These are phyloP conservation scores for Chloroclystis v-ata DNA, from an alignment of 2,888 invertebrate genomes.

Conservation along the genomic window DNA sequence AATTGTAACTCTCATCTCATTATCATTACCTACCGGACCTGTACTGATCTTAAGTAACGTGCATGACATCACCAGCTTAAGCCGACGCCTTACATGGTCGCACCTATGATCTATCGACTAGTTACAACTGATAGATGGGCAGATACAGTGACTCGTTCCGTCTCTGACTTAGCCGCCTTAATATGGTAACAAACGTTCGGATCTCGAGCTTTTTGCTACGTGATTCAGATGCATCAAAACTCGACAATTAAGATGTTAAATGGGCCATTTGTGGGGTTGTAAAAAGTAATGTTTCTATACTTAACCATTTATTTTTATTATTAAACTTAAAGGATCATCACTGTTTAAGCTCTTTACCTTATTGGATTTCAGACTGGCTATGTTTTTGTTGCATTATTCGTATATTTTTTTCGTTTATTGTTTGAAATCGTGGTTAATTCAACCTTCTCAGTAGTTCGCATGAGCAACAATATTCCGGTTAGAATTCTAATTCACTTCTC, in stretches of 20 bases:
- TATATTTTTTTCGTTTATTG: no score
- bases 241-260: slow-evolving; percentile 19
- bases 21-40: slow-evolving; percentile 39
- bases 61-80: slow-evolving; percentile 71
- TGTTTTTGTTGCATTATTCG: no score
- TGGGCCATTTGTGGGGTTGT: slow-evolving; percentile 18
- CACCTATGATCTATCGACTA: slow-evolving; percentile 65
- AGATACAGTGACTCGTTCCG: slow-evolving; percentile 25
- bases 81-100: slow-evolving; percentile 68
- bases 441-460: no score
- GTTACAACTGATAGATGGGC: slow-evolving; percentile 58
- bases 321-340: no score
- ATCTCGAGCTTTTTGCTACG: slow-evolving; percentile 18
- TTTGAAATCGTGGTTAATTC: no score
- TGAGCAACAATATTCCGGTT: no score
- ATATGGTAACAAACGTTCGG: slow-evolving; percentile 25
- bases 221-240: slow-evolving; percentile 26
- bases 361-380: no score
- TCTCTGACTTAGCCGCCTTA: slow-evolving; percentile 25
- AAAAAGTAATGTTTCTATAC: slow-evolving; percentile 18
- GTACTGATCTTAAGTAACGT: slow-evolving; percentile 37
- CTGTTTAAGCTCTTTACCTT: no score
- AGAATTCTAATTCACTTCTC: no score
- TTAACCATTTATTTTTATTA: no score
- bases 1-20: slow-evolving; percentile 5